A percentile compares a stretch with the other conserved stretches of the same genome.
Evolutionary conservation across 2,888 invertebrate species (phyloP).

Genomic region (Epicampocera succincta): DNA sequence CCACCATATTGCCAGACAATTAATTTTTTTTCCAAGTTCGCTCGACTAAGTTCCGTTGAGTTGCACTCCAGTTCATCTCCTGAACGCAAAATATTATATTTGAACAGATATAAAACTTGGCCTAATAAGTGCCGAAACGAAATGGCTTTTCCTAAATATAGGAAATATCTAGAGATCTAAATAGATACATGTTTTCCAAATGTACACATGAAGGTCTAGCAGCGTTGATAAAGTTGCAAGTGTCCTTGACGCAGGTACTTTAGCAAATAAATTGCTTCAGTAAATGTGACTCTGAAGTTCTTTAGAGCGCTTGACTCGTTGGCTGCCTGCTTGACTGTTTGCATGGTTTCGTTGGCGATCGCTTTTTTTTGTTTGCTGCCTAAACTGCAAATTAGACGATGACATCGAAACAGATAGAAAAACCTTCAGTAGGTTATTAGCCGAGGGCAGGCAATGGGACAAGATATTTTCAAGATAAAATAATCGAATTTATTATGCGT

Average conservation of each 20-base stretch:
- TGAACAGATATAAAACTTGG: too few species aligned
- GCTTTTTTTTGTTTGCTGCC: constrained; percentile 19
- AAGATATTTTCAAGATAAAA: constrained; percentile 48
- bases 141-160: too few species aligned
- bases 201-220: too few species aligned
- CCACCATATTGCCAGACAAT: too few species aligned
- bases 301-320: constrained; percentile 1
- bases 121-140: too few species aligned
- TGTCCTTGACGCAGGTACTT: constrained; percentile 18
- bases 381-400: constrained; percentile 43
- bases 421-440: constrained; percentile 65
- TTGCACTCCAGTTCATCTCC: too few species aligned
- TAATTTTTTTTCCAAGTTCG: too few species aligned
- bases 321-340: not conserved
- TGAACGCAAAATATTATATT: too few species aligned
- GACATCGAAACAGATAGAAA: constrained; percentile 41
- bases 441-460: constrained; percentile 55
- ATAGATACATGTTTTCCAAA: too few species aligned
- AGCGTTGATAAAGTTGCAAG: constrained; percentile 1
- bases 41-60: too few species aligned
- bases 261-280: not conserved
- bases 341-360: constrained; percentile 1
- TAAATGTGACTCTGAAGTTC: not conserved
- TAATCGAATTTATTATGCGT: constrained; percentile 47
- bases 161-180: too few species aligned